These are phyloP conservation scores for Neomonachus schauinslandi DNA, from an alignment of 2,113 vertebrate species.

Conservation along the genomic window DNA sequence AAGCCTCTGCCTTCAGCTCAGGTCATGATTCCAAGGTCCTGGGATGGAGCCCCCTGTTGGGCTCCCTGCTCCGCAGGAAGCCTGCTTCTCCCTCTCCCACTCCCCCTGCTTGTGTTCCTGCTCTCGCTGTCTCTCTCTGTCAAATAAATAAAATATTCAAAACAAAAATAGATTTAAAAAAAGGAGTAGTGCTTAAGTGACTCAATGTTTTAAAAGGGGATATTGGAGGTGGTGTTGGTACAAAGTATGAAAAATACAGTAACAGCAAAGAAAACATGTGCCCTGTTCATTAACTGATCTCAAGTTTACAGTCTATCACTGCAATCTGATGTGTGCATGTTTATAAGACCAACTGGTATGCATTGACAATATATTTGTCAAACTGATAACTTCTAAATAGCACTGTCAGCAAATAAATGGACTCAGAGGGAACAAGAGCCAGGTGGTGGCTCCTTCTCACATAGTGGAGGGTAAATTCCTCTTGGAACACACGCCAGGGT, in stretches of 20 bases:
- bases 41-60: too few relatives aligned
- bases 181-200: neutral
- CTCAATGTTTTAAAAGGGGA: neutral
- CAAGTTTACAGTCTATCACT: neutral
- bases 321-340: neutral
- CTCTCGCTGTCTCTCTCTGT: too few relatives aligned
- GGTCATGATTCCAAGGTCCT: too few relatives aligned
- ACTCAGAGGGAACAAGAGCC: neutral
- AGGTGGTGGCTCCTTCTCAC: rapidly evolving
- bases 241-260: neutral
- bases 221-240: neutral
- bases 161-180: too few relatives aligned
- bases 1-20: too few relatives aligned
- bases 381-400: neutral
- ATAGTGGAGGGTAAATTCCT: rapidly evolving
- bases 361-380: neutral
- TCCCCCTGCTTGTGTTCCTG: too few relatives aligned
- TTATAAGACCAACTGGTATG: neutral
- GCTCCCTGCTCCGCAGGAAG: too few relatives aligned
- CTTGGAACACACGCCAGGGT: rapidly evolving
- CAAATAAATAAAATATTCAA: too few relatives aligned
- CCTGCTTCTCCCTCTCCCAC: too few relatives aligned
- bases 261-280: neutral
- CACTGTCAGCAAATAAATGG: neutral
- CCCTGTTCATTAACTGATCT: neutral